Evolutionary conservation across 2,797 vertebrate species (phyloP).

Genomic region (Pitangus sulphuratus): DNA sequence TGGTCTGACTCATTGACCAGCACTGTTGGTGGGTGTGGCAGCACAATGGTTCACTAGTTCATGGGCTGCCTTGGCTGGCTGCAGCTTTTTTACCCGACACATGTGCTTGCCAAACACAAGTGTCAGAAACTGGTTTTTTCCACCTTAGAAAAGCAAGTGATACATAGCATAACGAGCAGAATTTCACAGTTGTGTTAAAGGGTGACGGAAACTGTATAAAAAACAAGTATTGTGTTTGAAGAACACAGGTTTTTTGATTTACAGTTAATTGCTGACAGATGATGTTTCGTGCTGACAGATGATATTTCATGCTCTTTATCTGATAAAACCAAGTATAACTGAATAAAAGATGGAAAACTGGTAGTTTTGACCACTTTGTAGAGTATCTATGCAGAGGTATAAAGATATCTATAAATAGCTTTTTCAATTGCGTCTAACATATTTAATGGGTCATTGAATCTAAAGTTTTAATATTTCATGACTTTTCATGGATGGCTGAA

Average conservation of each 20-base stretch:
- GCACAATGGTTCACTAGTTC: neutral
- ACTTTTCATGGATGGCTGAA: conserved; percentile 10
- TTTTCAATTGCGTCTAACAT: neutral
- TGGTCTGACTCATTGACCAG: neutral
- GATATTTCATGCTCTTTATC: neutral
- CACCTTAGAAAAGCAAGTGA: neutral
- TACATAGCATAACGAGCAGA: neutral
- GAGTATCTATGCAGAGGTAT: neutral
- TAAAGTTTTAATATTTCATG: conserved; percentile 52
- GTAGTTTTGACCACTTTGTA: neutral
- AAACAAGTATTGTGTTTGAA: neutral
- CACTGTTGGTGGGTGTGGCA: neutral
- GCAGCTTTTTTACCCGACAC: neutral
- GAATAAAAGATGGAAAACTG: neutral
- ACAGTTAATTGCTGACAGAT: conserved; percentile 22
- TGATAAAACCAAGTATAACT: neutral
- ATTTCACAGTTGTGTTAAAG: neutral
- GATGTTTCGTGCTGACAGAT: neutral
- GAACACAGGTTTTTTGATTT: neutral
- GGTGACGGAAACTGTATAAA: neutral
- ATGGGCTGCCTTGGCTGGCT: neutral
- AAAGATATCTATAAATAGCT: neutral
- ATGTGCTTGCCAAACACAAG: neutral
- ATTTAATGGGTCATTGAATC: conserved; percentile 24
- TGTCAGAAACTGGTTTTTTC: neutral